Percentiles rank a stretch among this genome's conserved stretches.
Conservation (phyloP, 2,797 vertebrate genomes). For the Neostethus bicornis region DNA sequence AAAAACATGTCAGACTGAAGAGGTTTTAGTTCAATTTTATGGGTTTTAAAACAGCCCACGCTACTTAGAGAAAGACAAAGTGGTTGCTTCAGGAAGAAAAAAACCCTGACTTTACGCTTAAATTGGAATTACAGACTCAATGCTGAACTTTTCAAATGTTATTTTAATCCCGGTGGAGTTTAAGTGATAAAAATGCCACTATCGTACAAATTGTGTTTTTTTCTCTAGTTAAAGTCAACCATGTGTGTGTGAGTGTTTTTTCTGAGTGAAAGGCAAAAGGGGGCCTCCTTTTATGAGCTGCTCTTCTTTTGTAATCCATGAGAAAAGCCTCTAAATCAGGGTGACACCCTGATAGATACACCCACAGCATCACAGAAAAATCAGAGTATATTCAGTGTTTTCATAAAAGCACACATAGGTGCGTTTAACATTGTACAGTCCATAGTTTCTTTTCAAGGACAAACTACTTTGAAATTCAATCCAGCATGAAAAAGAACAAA, state of each 20-base stretch:
- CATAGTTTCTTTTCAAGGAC: too few species aligned
- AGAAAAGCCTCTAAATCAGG: conserved; percentile 49
- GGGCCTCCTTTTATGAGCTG: conserved; percentile 67
- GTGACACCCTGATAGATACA: conserved; percentile 33
- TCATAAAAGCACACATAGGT: conserved; percentile 6
- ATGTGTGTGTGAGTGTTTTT: conserved; percentile 40
- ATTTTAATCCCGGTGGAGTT: background rate
- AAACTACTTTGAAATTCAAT: conserved; percentile 65
- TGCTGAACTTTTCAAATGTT: background rate
- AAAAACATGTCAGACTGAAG: conserved; percentile 7
- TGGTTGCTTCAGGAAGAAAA: background rate
- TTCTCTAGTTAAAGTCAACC: conserved; percentile 11
- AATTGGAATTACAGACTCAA: background rate
- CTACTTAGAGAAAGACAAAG: background rate
- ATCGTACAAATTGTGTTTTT: too few species aligned
- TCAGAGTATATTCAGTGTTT: conserved; percentile 9
- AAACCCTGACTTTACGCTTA: background rate
- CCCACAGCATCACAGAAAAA: conserved; percentile 33
- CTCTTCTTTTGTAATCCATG: conserved; percentile 66
- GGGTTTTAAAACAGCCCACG: conserved; percentile 9
- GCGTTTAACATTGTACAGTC: conserved; percentile 8
- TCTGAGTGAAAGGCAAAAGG: conserved; percentile 60
- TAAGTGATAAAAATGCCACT: background rate
- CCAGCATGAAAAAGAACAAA: conserved; percentile 42
- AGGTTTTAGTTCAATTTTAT: background rate